phyloP scores from a whole-genome alignment of 2,113 vertebrate genomes.

The Aix galericulata region DNA sequence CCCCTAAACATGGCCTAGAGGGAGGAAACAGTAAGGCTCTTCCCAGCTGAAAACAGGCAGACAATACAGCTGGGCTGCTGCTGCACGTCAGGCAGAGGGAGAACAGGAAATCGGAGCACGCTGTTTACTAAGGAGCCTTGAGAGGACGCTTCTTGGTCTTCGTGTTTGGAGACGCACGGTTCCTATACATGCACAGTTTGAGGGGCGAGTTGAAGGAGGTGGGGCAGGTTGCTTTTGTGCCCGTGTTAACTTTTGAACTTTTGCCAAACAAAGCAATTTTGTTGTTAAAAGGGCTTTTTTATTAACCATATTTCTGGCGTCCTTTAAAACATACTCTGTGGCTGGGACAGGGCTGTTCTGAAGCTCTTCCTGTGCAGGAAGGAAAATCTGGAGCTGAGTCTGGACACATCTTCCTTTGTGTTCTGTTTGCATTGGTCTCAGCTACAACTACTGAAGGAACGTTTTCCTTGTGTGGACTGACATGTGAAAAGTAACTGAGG shows the following conservation, averaged over 20 bases:
- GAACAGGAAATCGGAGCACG: background rate
- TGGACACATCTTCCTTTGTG: background rate
- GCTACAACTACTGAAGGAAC: background rate
- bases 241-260: background rate
- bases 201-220: background rate
- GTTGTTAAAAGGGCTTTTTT: background rate
- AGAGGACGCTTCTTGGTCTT: background rate
- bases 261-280: background rate
- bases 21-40: conserved; percentile 38
- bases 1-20: conserved; percentile 31
- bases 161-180: accelerated
- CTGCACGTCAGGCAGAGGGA: background rate
- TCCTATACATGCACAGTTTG: background rate
- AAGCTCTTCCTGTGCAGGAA: background rate
- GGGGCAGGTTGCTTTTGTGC: background rate
- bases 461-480: background rate
- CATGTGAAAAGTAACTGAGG: background rate
- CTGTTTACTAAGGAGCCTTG: background rate
- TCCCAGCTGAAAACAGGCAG: background rate
- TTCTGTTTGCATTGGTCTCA: background rate
- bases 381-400: background rate
- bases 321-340: background rate
- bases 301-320: background rate
- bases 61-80: background rate
- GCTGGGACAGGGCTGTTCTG: background rate